Percentiles rank a stretch among this genome's conserved stretches.
phyloP scores from a whole-genome alignment of 2,113 vertebrate genomes.

The Tapirus terrestris region DNA sequence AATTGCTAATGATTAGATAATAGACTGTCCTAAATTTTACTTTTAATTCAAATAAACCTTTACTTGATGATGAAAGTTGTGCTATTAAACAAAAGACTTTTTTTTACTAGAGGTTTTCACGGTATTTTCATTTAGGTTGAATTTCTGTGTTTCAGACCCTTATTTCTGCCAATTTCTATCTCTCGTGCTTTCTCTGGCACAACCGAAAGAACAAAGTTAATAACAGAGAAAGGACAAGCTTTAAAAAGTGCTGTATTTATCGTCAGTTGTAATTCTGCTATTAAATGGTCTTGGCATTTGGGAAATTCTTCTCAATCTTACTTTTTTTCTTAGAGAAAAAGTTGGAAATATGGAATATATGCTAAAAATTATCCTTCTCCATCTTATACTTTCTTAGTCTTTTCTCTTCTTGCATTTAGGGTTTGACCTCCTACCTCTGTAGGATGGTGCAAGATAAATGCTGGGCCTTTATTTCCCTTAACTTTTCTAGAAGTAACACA shows the following conservation, averaged over 20 bases:
- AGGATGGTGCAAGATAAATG: background rate
- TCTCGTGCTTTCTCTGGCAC: conserved; percentile 83
- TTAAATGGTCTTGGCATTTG: conserved; percentile 84
- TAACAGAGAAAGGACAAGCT: conserved; percentile 83
- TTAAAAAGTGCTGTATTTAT: conserved; percentile 82
- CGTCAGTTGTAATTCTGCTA: conserved; percentile 83
- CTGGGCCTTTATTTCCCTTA: background rate
- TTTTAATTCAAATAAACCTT: conserved; percentile 77
- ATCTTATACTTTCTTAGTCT: conserved; percentile 4
- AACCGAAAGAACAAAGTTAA: conserved; percentile 85
- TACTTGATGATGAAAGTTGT: conserved; percentile 63
- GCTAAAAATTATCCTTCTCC: conserved; percentile 65
- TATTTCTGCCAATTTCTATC: conserved; percentile 81
- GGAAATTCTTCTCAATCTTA: conserved; percentile 82
- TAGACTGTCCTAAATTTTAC: conserved; percentile 75
- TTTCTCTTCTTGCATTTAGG: background rate
- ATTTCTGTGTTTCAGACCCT: conserved; percentile 72
- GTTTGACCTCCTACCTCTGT: background rate
- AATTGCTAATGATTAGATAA: conserved; percentile 73
- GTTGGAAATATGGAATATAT: conserved; percentile 73
- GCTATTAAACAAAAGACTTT: conserved; percentile 73
- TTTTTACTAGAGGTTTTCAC: conserved; percentile 69
- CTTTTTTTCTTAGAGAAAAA: conserved; percentile 71
- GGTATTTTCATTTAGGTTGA: conserved; percentile 79
- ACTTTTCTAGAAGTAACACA: conserved; percentile 27